Evolutionary conservation across 2,888 invertebrate species (phyloP).

Genomic region (Tetranychus truncatus): DNA sequence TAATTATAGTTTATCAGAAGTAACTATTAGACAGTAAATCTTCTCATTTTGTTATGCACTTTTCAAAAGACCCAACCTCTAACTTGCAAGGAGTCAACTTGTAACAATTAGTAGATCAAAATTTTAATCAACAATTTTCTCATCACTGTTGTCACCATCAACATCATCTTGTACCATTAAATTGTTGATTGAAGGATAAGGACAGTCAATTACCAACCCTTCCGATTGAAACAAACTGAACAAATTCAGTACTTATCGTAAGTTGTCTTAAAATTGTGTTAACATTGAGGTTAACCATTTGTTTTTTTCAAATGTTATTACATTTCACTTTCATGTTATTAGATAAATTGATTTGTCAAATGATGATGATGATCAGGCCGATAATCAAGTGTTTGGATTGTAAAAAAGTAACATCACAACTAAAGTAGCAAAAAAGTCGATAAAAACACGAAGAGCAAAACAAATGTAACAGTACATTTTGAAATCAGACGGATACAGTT

Average conservation of each 20-base stretch:
- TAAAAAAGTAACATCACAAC: no score
- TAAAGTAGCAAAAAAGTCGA: no score
- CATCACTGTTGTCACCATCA: not conserved
- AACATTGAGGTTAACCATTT: not conserved
- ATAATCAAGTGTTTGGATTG: no score
- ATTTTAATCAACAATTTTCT: not conserved
- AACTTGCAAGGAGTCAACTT: not conserved
- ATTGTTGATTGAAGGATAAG: not conserved
- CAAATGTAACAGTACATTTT: no score
- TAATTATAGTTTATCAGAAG: no score
- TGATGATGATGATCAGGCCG: no score
- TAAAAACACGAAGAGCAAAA: no score
- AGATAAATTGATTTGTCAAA: no score
- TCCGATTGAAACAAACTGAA: not conserved
- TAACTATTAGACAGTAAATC: no score
- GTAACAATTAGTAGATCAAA: not conserved
- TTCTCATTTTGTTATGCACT: not conserved
- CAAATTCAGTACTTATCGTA: not conserved
- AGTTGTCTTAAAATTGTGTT: not conserved
- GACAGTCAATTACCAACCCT: not conserved
- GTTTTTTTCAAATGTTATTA: no score
- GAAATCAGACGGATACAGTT: no score
- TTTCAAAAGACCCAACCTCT: not conserved
- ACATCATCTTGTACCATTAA: not conserved
- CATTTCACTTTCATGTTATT: no score